Evolutionary conservation across 2,113 vertebrate species (phyloP).

Genomic region (rabbit (Oryctolagus cuniculus)): DNA sequence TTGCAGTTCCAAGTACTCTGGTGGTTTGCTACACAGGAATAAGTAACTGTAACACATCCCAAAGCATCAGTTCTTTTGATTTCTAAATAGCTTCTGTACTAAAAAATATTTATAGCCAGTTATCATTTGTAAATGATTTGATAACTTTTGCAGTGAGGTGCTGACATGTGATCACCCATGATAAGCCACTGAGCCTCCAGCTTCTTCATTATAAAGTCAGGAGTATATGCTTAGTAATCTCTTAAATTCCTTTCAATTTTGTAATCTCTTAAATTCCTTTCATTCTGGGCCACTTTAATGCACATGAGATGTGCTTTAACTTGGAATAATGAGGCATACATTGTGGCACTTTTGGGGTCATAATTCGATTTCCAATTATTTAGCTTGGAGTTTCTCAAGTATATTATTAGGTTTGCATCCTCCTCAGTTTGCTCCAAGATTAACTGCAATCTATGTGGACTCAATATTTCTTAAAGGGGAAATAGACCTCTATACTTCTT

Average conservation of each 20-base stretch:
- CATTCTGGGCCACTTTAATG: background rate
- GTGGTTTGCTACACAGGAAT: background rate
- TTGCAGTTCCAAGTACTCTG: background rate
- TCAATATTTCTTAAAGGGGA: background rate
- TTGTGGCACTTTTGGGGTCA: background rate
- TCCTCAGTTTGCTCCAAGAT: slow-evolving; percentile 8
- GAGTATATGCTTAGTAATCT: background rate
- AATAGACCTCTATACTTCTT: background rate
- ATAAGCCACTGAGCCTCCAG: background rate
- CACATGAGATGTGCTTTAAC: background rate
- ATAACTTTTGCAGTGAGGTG: slow-evolving; percentile 24
- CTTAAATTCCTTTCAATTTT: background rate
- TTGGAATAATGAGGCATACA: background rate
- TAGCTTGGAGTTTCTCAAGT: background rate
- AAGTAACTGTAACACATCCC: background rate
- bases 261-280: background rate
- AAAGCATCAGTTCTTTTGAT: slow-evolving; percentile 17
- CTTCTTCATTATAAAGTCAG: background rate
- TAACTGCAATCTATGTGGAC: background rate
- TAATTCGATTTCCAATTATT: slow-evolving; percentile 53
- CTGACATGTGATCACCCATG: background rate
- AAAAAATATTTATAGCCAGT: background rate
- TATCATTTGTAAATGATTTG: background rate
- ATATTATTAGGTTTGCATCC: background rate
- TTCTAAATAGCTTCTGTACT: background rate